Base-by-base conservation (phyloP, 2,888 invertebrate genomes). In the Xanthorhoe spadicearia region DNA sequence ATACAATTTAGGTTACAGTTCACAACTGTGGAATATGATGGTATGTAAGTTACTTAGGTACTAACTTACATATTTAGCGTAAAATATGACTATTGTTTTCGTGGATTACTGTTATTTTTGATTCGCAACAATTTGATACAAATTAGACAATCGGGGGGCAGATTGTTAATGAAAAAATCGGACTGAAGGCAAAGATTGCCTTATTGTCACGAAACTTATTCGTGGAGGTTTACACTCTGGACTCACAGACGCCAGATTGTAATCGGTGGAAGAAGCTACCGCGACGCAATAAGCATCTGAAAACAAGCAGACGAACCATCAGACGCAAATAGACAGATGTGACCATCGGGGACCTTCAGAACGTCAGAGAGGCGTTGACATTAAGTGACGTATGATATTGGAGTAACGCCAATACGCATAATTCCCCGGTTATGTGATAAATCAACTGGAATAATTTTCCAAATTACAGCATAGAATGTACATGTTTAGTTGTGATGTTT, bases 311-410 rank as follows among this genome's bases (percentile, higher is more conserved):
- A 50, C 69, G 32, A 59, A 48, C 64, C 58, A 51, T 38, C 28
- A 43, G 58, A 72, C 71, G 65, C 64, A 77, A 79, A 77, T 77
- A 77, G 75, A 74, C 74, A 67, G 61, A 56, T 69, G 57, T 75
- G 70, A 74, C 73, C 73, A 72, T 74, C 70, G 67, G 63, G 65
- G 73, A 74, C 76, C 71, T 72, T 73, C 69, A 61, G 49, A 61
- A 72, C 81, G 78, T 77, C 76, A 75, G 68, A 66, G 70, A 78
- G 80, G 67, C 81, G 82, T 81, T 81, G 82, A 83, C 83, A 81
- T 80, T 70, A 71, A 66, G 73, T 81, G 83, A 83, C 77, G 80
- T 72, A 61, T 53, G 19, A 62, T 52, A 23, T 74, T 76, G 76
- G 77, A 73, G 53, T 3, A 43, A 28, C 9, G 76, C 79, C 79